Conservation (phyloP, 2,888 invertebrate species). For the Nephrotoma flavescens region DNA sequence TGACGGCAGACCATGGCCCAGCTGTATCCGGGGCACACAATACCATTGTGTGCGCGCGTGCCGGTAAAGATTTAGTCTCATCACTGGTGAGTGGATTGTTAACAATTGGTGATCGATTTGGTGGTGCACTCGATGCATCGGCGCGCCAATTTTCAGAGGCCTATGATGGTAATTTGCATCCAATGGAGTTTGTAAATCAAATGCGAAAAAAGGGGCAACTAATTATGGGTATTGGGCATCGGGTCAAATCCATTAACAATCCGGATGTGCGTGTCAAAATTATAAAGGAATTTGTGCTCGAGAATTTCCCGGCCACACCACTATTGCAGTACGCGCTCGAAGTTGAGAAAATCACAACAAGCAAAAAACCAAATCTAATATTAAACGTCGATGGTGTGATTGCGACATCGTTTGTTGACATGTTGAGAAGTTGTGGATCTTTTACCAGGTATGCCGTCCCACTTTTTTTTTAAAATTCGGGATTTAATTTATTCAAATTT, state of each 20-base stretch:
- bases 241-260: conserved; percentile 86
- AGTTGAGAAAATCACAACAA: conserved; percentile 97
- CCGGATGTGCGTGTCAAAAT: conserved; percentile 97
- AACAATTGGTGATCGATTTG: conserved; percentile 97
- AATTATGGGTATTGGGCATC: conserved; percentile 98
- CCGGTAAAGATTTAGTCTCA: conserved; percentile 95
- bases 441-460: conserved; percentile 61
- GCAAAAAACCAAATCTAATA: conserved; percentile 99
- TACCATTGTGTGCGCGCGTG: conserved; percentile 93
- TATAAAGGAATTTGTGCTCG: conserved; percentile 87
- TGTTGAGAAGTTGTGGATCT: conserved; percentile 83
- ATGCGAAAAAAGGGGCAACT: conserved; percentile 94
- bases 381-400: conserved; percentile 98
- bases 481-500: neutral
- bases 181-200: conserved; percentile 96
- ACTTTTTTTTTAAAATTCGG: neutral
- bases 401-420: conserved; percentile 93
- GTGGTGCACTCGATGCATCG: conserved; percentile 96
- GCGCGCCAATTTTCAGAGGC: conserved; percentile 95
- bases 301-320: conserved; percentile 87
- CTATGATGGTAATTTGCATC: conserved; percentile 83
- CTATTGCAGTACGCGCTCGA: conserved; percentile 91
- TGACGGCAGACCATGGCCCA: conserved; percentile 97
- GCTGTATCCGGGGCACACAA: conserved; percentile 98
- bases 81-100: conserved; percentile 90